Base-by-base conservation (phyloP, 1,140 invertebrate species). In the Zeugodacus cucurbitae region DNA sequence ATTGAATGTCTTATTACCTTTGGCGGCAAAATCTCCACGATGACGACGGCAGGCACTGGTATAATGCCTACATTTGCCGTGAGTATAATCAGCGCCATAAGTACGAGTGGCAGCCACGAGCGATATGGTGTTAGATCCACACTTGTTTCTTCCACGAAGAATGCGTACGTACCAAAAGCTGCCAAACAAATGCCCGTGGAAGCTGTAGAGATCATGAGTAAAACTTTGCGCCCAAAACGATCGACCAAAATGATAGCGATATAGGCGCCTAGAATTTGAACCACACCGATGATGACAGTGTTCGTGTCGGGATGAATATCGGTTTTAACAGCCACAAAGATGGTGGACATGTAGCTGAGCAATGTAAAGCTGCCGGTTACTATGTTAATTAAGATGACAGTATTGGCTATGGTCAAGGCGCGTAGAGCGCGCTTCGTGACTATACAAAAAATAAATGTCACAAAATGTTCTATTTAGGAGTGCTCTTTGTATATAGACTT, bases 301-400 rank as follows among this genome's bases (percentile, higher is more conserved):
- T 94, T 94, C 54, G 94, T 94, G 89, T 95, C 94, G 0, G 94
- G 94, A 88, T 94, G 94, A 78, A 95, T 89, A 3, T 91, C 91
- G 0, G 95, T 95, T 6, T 95, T 95, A 2, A 96, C 95, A 0
- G 94, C 94, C 1, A 92, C 90, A 91, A 97, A 98, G 90, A 97
- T 97, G 1, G 93, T 94, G 26, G 93, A 90, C 90, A 93, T 92
- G 88, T 93, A 93, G 86, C 90, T 93, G 34, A 91, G 90, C 57
- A 93, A 89, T 26, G 92, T 90, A 26, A 91, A 93, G 7, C 89
- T 90, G 74, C 92, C 92, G n/a, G 89, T 90, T 17, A 91, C 92
- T 6, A 90, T 90, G 86, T 90, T 91, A 14, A 90, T 89, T 10
- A 92, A 88, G 89, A 93, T 91, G 1, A 93, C 67, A 4, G 92